Conservation (phyloP, 2,797 vertebrate species). For the Centroberyx gerrardi region DNA sequence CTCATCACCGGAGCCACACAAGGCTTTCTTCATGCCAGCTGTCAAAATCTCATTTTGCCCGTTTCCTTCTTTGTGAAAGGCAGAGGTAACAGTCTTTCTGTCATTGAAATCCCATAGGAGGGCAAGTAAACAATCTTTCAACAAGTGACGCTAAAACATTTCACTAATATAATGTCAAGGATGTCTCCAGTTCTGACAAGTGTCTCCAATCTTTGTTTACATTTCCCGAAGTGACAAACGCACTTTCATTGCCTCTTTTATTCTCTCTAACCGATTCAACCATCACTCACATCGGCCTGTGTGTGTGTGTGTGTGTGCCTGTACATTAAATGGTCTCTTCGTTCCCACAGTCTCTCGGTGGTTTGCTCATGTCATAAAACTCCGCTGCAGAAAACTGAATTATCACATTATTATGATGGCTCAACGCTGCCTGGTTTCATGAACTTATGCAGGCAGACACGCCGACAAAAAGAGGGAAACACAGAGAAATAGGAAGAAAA, state of each 20-base stretch:
- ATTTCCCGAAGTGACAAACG: slow-evolving; percentile 24
- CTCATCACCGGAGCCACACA: too few species aligned
- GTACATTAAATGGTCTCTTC: slow-evolving; percentile 51
- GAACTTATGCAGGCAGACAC: slow-evolving; percentile 14
- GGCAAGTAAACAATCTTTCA: too few species aligned
- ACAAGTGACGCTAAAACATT: too few species aligned
- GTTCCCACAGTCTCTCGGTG: slow-evolving; percentile 32
- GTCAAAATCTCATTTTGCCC: slow-evolving; percentile 9
- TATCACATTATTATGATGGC: slow-evolving; percentile 64
- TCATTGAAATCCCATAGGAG: too few species aligned
- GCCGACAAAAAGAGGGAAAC: slow-evolving; percentile 9
- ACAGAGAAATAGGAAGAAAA: slow-evolving; percentile 6
- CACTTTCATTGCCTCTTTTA: slow-evolving; percentile 7
- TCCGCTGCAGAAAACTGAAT: slow-evolving; percentile 52
- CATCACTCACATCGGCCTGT: neutral
- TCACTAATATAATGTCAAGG: too few species aligned
- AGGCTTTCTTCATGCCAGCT: slow-evolving; percentile 2
- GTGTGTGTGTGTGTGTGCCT: neutral
- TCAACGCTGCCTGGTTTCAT: slow-evolving; percentile 49
- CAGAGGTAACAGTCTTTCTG: too few species aligned
- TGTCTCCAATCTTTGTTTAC: slow-evolving; percentile 21
- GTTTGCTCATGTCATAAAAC: slow-evolving; percentile 69
- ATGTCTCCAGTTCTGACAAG: slow-evolving; percentile 15
- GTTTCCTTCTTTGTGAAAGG: neutral
- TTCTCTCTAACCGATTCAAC: slow-evolving; percentile 11